phyloP scores from a whole-genome alignment of 2,113 vertebrate species.

The Puffinus mauretanicus region DNA sequence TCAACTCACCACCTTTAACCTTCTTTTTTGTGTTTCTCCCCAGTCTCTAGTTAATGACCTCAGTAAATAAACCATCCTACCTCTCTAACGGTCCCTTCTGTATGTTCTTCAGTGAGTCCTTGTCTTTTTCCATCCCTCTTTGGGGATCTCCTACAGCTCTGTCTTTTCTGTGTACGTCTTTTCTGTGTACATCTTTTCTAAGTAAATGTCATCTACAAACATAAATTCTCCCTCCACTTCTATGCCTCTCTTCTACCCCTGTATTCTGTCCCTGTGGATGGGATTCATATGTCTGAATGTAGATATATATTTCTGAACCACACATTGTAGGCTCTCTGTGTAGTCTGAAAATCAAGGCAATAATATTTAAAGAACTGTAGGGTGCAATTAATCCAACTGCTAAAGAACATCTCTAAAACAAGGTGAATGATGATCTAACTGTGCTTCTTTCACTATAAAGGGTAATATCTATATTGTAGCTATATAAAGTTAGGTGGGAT shows the following conservation, averaged over 20 bases:
- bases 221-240: not conserved
- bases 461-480: not conserved
- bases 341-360: not conserved
- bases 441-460: not conserved
- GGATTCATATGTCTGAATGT: not conserved
- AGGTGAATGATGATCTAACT: not conserved
- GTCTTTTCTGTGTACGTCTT: not conserved
- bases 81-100: not conserved
- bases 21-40: not conserved
- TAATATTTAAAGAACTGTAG: not conserved
- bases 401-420: not conserved
- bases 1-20: not conserved
- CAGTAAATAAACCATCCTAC: not conserved
- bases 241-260: not conserved
- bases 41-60: not conserved
- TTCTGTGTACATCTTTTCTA: not conserved
- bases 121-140: not conserved
- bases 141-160: not conserved
- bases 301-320: not conserved
- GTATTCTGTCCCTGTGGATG: not conserved
- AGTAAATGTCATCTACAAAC: not conserved
- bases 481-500: not conserved
- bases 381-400: not conserved
- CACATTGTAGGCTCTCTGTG: not conserved
- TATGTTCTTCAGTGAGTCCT: not conserved